Evolutionary conservation across 1,140 invertebrate genomes (phyloP), one percentile per base, ranked within the genome.

Genomic region (Lepidostoma basale): DNA sequence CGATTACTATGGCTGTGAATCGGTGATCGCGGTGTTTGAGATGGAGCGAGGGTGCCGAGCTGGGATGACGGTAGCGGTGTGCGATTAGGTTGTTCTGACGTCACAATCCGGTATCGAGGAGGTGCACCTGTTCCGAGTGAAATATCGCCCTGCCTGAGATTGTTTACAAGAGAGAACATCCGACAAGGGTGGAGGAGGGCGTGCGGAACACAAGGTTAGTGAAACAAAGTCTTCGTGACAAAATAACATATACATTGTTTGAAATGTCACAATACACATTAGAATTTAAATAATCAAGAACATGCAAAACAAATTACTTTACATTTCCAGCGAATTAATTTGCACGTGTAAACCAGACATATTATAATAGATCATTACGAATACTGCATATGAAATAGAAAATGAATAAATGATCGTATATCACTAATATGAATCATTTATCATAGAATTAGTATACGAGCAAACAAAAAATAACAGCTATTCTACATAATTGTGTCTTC

Each of bases 91-190:
- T 36, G 14, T 33, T 22, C 28, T 56, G 52, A 56, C 52, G 52
- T 56, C 52, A 56, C 26, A 18, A 56, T n/a, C 16, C 52, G 16
- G 52, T 33, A 36, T 56, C 52, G 14, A 33, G 22, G 6, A 14
- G 8, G 8, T 36, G 52, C 52, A 56, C 52, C 52, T 56, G 18
- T 56, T 56, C 28, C 28, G 14, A 18, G 26, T 56, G 28, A 56
- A 56, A 56, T 56, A 56, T 56, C 28, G 16, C 26, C 30, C 30
- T 2, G 30, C 9, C 52, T 56, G 52, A 18, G 52, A 39, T 56
- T 33, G 26, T 56, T n/a, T 16, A 33, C 28, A 16, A n/a, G n/a
- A n/a, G 45, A n/a, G 20, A 25, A 25, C 36, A 20, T 56, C 28
- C 10, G 25, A 56, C 52, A 28, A 56, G 52, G 52, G 52, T 18